phyloP scores from a whole-genome alignment of 2,888 invertebrate genomes.

The Drosophila hawaiiensis region DNA sequence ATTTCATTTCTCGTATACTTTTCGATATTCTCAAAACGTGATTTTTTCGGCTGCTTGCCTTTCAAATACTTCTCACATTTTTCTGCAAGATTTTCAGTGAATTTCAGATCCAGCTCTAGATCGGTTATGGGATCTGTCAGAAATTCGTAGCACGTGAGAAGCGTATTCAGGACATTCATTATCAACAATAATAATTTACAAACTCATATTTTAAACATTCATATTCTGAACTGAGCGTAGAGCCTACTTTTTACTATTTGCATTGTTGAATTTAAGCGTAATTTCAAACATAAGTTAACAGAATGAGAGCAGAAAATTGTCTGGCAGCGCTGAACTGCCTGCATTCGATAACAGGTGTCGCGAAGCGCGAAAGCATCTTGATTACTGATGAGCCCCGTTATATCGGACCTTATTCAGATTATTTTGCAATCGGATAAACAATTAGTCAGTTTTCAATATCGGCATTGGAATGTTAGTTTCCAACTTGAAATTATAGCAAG shows the following conservation, averaged over 20 bases:
- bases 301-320: not conserved
- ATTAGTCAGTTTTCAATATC: not conserved
- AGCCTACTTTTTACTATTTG: not conserved
- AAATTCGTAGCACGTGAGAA: constrained; percentile 49
- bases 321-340: not conserved
- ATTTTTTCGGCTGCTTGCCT: constrained; percentile 21
- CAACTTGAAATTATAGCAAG: not conserved
- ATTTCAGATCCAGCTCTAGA: constrained; percentile 40
- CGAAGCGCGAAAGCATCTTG: not conserved
- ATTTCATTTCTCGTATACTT: constrained; percentile 46
- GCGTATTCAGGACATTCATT: constrained; percentile 45
- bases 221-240: not conserved
- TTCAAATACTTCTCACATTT: constrained; percentile 35
- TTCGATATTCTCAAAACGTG: constrained; percentile 36
- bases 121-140: constrained; percentile 49
- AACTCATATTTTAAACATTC: constrained; percentile 1
- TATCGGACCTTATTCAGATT: not conserved
- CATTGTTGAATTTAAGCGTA: not conserved
- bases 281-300: not conserved
- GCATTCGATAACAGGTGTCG: not conserved
- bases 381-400: rapidly evolving
- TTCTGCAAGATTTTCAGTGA: constrained; percentile 25
- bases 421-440: not conserved
- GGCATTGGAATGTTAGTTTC: not conserved
- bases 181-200: not conserved